Evolutionary conservation across 2,113 vertebrate genomes (phyloP), one percentile per base, ranked within the genome.

Genomic region (Poicephalus gulielmi): DNA sequence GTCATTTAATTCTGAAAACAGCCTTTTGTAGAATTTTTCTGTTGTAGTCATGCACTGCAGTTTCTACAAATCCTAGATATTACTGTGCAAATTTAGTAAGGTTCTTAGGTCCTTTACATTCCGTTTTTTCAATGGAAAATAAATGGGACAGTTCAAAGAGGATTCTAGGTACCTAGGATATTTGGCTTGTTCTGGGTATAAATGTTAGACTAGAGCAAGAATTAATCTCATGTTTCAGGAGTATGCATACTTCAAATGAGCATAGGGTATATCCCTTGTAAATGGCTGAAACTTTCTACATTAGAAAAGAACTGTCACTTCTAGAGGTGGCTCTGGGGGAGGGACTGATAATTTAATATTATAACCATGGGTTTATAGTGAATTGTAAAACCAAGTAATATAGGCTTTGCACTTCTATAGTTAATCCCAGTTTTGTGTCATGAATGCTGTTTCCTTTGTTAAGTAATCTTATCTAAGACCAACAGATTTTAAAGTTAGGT

Each of bases 401-500:
- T 92, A 76, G 74, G 46, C 41, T 94, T 95, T 96, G 62, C 41
- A 85, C 52, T 77, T 85, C 59, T 71, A 2, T 73, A 67, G 79
- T 95, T 95, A 96, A 97, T 92, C 81, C 39, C 7, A 95, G 69
- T 53, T 96, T 96, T 97, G 75, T 97, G 75, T 91, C 68, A 60
- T 33, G 50, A 90, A 76, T 93, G 67, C 57, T 95, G 7, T 95
- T 97, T 96, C 95, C 83, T 94, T 95, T 96, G 89, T 97, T 94
- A 93, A 62, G 52, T 96, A 95, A 95, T 97, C 86, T 94, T 84
- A 17, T 62, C 41, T 96, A 96, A 97, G 52, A 96, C 87, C 57
- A 94, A 68, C n/a, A 57, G 85, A 92, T 98, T 97, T 96, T 97
- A 81, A 97, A 96, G 83, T 92, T 94, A 96, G 77, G 30, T 85